A percentile compares a stretch with the other conserved stretches of the same genome.
Conservation (phyloP, 2,797 vertebrate genomes). For the Spinus pinus region DNA sequence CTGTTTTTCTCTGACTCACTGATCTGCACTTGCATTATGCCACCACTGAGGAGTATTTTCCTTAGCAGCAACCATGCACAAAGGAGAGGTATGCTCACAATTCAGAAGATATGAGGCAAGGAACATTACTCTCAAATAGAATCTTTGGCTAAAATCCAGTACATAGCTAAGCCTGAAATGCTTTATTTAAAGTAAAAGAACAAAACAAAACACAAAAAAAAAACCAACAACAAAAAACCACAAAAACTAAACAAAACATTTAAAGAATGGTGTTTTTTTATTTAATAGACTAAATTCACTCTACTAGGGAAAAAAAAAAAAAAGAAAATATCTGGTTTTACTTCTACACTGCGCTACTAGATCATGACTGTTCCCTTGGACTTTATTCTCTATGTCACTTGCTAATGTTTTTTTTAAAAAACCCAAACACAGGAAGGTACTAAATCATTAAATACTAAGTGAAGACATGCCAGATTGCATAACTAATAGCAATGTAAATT, state of each 20-base stretch:
- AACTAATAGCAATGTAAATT: slow-evolving; percentile 51
- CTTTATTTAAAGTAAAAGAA: neutral
- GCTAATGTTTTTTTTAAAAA: neutral
- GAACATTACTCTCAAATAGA: neutral
- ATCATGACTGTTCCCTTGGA: neutral
- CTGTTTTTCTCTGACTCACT: neutral
- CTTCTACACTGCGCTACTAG: neutral
- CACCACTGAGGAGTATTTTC: neutral
- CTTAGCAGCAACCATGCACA: neutral
- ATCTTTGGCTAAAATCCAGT: neutral
- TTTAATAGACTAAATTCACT: neutral
- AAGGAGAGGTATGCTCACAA: neutral
- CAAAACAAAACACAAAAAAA: too few species aligned
- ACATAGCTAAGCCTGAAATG: neutral
- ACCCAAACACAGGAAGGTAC: neutral
- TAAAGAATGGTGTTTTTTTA: neutral
- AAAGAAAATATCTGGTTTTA: neutral
- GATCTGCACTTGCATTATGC: neutral
- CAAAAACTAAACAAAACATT: neutral
- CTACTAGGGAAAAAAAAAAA: neutral
- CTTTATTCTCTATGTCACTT: neutral
- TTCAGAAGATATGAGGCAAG: neutral
- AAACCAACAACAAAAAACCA: too few species aligned
- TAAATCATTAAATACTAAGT: slow-evolving; percentile 35
- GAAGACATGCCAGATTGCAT: slow-evolving; percentile 47